Evolutionary conservation across 2,888 invertebrate genomes (phyloP), one percentile per base, ranked within the genome.

Genomic region (Cephus spinipes): DNA sequence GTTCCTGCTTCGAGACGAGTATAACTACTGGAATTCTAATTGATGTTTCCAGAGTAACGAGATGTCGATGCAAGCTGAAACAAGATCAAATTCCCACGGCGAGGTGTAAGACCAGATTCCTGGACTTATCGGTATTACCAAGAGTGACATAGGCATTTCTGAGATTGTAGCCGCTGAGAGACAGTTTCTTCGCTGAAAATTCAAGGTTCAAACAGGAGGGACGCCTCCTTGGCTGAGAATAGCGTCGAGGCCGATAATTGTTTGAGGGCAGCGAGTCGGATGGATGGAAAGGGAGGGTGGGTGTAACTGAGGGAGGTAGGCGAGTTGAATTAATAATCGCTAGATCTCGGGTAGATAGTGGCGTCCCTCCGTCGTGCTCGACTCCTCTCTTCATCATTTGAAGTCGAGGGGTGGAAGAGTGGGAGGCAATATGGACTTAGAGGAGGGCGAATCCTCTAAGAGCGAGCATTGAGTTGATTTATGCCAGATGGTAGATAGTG

Each of bases 401-500:
- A 55, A 23, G 71, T 73, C 31, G 75, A 77, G 80, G 84, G 74
- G 76, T 79, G 80, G 73, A 78, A 82, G 83, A 84, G 84, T 83
- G 85, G 84, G 80, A 84, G 84, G 86, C 86, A 88, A 87, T 89
- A 89, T 88, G 87, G 86, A 85, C 87, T 87, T 86, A 86, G 85
- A 84, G 86, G 85, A 85, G 88, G 85, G 85, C 83, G 85, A 81
- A 84, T 85, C 85, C 87, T 87, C 87, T 85, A 86, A 87, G 89
- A 90, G 88, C 85, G 85, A 89, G 89, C 88, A 90, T 88, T 87
- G 89, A 88, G 88, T 90, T 90, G 90, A 90, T 90, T 90, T 90
- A 90, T 90, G 87, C 90, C 88, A 90, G 90, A 90, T 90, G 89
- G 87, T 87, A 90, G 90, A 90, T 90, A 90, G 87, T 87, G 86